Percentiles rank a stretch among this genome's conserved stretches.
phyloP scores from a whole-genome alignment of 2,113 vertebrate genomes.

The Atrichornis clamosus region DNA sequence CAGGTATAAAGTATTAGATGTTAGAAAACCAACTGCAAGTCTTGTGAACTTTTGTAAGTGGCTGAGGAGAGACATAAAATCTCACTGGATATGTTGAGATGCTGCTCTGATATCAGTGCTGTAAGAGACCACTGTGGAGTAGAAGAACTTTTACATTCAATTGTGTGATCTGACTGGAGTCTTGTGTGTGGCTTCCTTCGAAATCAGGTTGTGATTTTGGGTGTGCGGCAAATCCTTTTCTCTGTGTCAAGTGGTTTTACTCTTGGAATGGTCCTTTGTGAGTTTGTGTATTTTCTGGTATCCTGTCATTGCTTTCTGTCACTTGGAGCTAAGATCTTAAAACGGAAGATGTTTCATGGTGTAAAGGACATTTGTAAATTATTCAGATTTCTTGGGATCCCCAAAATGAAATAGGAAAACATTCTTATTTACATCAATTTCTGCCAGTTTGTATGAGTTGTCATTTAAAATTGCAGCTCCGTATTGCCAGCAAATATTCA shows the following conservation, averaged over 20 bases:
- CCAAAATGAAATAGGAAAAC: background rate
- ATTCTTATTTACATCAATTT: background rate
- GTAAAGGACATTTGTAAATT: background rate
- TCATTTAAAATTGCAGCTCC: background rate
- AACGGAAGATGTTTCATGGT: background rate
- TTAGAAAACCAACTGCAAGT: background rate
- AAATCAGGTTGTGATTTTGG: background rate
- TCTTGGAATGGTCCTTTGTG: background rate
- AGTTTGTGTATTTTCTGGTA: background rate
- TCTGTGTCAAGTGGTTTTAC: background rate
- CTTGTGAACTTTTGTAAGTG: background rate
- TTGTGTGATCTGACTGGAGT: background rate
- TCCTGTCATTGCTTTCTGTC: background rate
- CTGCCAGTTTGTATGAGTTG: background rate
- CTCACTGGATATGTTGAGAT: fast-evolving
- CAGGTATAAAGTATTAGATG: background rate
- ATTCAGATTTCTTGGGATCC: background rate
- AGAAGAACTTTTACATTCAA: background rate
- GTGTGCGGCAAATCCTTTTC: background rate
- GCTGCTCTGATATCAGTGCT: background rate
- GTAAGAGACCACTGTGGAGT: background rate
- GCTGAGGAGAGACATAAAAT: background rate
- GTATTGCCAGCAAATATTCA: background rate
- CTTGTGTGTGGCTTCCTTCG: background rate
- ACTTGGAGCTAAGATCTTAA: background rate